A percentile compares a stretch with the other conserved stretches of the same genome.
These are phyloP conservation scores for Epinephelus cyanopodus DNA, from an alignment of 2,113 vertebrate species.

Conservation along the genomic window DNA sequence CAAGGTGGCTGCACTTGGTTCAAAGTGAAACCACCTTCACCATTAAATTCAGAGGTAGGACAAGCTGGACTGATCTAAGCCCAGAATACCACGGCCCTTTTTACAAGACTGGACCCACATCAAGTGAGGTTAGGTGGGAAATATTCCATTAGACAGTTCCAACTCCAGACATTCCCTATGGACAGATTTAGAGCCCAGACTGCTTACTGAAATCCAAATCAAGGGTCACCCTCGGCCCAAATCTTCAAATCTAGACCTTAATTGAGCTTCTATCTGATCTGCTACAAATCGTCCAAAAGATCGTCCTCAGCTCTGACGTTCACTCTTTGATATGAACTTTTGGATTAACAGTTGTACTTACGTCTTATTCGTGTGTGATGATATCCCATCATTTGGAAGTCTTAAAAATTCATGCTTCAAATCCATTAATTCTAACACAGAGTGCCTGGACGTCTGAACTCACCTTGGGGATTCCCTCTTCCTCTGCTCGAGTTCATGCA, in stretches of 20 bases:
- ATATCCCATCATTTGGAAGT: neutral
- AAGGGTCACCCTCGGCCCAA: neutral
- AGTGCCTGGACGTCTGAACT: neutral
- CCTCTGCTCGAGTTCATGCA: neutral
- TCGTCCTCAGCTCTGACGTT: neutral
- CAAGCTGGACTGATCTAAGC: too few relatives aligned
- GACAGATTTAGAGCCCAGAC: neutral
- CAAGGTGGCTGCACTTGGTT: too few relatives aligned
- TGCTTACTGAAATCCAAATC: neutral
- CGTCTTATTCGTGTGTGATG: neutral
- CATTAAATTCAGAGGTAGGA: too few relatives aligned
- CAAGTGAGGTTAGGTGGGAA: too few relatives aligned
- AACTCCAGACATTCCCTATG: neutral
- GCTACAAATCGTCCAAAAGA: neutral
- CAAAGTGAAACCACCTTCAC: too few relatives aligned
- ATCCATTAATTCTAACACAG: neutral
- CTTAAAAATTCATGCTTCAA: neutral
- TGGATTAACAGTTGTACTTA: neutral
- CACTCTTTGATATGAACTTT: neutral
- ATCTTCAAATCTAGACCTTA: neutral
- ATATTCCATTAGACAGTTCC: neutral
- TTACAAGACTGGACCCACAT: too few relatives aligned
- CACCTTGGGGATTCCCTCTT: neutral
- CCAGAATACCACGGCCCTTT: too few relatives aligned
- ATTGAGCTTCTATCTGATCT: neutral